Evolutionary conservation across 2,888 invertebrate genomes (phyloP), one percentile per base, ranked within the genome.

Genomic region (Yponomeuta sedellus): DNA sequence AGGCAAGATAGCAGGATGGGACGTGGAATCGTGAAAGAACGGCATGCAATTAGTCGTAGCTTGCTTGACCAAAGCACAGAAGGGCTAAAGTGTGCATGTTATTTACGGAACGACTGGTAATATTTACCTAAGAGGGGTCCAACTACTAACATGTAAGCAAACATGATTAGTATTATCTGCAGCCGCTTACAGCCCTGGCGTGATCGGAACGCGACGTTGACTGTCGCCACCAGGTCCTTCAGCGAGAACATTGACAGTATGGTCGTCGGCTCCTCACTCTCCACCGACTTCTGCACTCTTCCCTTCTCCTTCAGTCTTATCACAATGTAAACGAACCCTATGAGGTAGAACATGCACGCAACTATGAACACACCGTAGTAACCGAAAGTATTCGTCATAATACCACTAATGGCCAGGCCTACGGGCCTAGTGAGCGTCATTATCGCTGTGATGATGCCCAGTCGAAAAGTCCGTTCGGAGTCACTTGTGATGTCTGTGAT

Each of bases 391-490:
- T 83, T 84, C 19, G 91, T 92, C 81, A 92, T 86, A 63, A 92
- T 83, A 22, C 93, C 93, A 79, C 92, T 92, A 1, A 93, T 84
- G 10, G 92, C 91, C 3, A 91, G 85, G 11, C 92, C 93, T 64
- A 93, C 77, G 0, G 92, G 92, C 68, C 92, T 82, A 71, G 88
- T 90, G 10, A 93, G 77, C 67, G 92, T 92, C 71, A 91, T 74
- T 69, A 93, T 88, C 16, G 92, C 87, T 0, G 93, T 93, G 58
- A 94, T 86, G 20, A 94, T 88, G 5, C 94, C 94, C 73, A 94
- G 84, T 71, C 94, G 85, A 72, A 93, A 89, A 70, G 94, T 94
- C 72, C 94, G 85, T 78, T 93, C 93, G 65, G 92, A 88, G 66
- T 93, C 81, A 68, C 86, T 88, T 52, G 94, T 92, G 44, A 93